Base-by-base conservation (phyloP, 2,113 vertebrate species). In the Coptodon rendalli region DNA sequence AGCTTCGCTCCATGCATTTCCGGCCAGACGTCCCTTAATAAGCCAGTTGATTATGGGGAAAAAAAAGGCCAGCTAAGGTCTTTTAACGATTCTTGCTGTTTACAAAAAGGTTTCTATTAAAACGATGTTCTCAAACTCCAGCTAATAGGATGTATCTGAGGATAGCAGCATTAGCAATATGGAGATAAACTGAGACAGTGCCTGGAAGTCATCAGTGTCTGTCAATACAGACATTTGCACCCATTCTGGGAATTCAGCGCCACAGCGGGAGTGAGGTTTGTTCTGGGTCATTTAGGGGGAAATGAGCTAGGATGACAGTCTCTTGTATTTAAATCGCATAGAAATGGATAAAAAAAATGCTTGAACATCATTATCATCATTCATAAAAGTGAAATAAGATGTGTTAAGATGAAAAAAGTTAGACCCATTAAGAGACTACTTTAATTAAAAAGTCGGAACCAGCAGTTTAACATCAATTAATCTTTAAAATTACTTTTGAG, bases 201-300 rank as follows among this genome's bases (percentile, higher is more conserved):
- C 83, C 80, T 87, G 80, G 66, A 89, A 81, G 87, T 86, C 84
- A 84, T 92, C 89, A 83, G 31, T 81, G 53, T 83, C 86, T 82
- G 76, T 88, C 85, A 86, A 54, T 14, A 12, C 22, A 71, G 84
- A 84, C 84, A 38, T n/a, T 84, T 7, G 7, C 45, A 63, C n/a
- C 45, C 86, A 80, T 76, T 86, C 45, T 48, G 89, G 54, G 86
- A 83, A 83, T 76, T 87, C 19, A 43, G 9, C 19, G 56, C 68
- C 83, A 83, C 88, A 83, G 81, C 36, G 68, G 85, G 50, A 80
- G 22, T 52, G 57, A 83, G 22, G 43, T 63, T 80, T 85, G 81
- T 85, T 92, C 88, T 43, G 83, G 86, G 78, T 93, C 92, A 93
- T 93, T 91, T 89, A 27, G 86, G 76, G 71, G 43, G 82, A 90